phyloP scores from a whole-genome alignment of 2,113 vertebrate species.

The Cariama cristata region DNA sequence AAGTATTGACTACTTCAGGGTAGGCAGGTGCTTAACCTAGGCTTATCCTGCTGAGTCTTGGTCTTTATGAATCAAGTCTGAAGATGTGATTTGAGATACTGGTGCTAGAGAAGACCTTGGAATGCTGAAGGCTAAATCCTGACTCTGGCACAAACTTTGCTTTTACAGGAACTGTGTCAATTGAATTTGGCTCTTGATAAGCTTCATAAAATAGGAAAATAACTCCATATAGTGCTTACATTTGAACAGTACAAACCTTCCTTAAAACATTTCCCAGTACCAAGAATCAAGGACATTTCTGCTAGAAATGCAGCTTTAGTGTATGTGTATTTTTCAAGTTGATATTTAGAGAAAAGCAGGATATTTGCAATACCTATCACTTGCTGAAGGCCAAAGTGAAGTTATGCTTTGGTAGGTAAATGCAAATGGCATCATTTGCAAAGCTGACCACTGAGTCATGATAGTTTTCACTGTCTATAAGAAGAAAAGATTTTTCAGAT shows the following conservation, averaged over 20 bases:
- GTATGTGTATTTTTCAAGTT: background rate
- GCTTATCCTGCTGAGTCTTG: background rate
- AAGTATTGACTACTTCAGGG: background rate
- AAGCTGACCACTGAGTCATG: background rate
- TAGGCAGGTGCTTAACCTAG: background rate
- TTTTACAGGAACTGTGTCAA: background rate
- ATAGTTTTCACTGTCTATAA: background rate
- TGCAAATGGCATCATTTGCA: background rate
- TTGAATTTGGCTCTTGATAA: conserved; percentile 1
- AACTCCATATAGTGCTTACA: background rate
- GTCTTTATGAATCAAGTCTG: background rate
- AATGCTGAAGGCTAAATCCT: background rate
- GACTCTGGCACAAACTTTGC: background rate
- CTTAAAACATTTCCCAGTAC: background rate
- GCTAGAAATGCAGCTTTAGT: background rate
- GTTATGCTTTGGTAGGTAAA: background rate
- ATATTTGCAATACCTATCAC: background rate
- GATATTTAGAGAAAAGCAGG: background rate
- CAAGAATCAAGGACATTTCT: background rate
- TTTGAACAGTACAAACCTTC: background rate
- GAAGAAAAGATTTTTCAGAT: background rate
- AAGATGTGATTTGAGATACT: background rate
- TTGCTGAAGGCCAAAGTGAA: background rate
- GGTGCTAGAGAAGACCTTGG: background rate
- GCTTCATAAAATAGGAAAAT: background rate